Evolutionary conservation across 2,888 invertebrate species (phyloP), one percentile per base, ranked within the genome.

Genomic region (Alloplasta piceator): DNA sequence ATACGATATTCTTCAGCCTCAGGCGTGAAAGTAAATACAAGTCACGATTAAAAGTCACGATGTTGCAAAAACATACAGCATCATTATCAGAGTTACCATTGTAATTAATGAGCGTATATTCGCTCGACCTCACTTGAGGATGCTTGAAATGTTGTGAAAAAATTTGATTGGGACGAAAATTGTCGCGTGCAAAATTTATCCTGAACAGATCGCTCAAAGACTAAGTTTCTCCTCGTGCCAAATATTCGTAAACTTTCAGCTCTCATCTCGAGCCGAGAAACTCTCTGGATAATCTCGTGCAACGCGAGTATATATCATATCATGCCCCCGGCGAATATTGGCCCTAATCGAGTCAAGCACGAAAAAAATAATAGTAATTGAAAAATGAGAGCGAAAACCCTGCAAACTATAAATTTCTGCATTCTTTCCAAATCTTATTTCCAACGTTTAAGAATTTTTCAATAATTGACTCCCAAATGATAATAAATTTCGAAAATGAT

Each of bases 311-410:
- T 64, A 64, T 46, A 55, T 61, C 71, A 26, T 41, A 61, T 67
- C 26, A 61, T 64, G 66, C 80, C 66, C 80, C 66, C 80, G 66
- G 48, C 43, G 75, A 52, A 26, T 26, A 75, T 80, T 80, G 79
- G 74, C 79, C 75, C 79, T 80, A 80, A 80, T 80, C 75, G 74
- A 80, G 70, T 70, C 48, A 36, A 36, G 58, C 68, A 74, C 52
- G 46, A 41, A 41, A 41, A 41, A 41, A 41, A 41, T 41, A 41
- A 6, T 41, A 41, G 7, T 41, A 41, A 6, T 5, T 41, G 7
- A 7, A 41, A 41, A 41, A 41, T 7, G 41, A 7, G 7, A 41
- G 41, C 7, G 7, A 41, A 41, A 41, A 41, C 7, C 7, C 41
- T 41, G 41, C n/a, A n/a, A n/a, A n/a, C n/a, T n/a, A n/a, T n/a